Evolutionary conservation across 2,113 vertebrate genomes (phyloP).

Genomic region (Myiagra hebetior): DNA sequence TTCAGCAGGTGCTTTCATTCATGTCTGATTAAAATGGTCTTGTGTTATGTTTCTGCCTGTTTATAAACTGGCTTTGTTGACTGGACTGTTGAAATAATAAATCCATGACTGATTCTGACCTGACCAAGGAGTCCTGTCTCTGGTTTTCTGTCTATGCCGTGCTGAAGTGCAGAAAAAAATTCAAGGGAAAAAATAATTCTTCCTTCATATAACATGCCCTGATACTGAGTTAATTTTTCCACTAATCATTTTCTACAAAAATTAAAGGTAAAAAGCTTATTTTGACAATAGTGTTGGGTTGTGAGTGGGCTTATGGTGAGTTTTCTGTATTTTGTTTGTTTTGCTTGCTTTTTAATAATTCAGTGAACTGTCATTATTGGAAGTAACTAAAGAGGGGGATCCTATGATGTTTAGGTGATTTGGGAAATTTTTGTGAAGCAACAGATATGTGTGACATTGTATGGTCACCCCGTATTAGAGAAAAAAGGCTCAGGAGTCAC

Average conservation of each 20-base stretch:
- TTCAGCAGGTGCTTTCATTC: slow-evolving; percentile 29
- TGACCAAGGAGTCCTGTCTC: not conserved
- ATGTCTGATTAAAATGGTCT: not conserved
- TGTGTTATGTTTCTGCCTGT: not conserved
- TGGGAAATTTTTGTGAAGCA: not conserved
- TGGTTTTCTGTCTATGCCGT: not conserved
- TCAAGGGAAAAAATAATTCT: not conserved
- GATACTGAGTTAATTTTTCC: not conserved
- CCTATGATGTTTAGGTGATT: not conserved
- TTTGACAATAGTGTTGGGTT: not conserved
- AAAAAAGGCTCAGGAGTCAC: not conserved
- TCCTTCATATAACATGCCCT: not conserved
- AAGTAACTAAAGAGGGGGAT: not conserved
- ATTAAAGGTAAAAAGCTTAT: not conserved
- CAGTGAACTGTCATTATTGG: not conserved
- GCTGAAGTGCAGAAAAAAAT: not conserved
- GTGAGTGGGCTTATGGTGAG: not conserved
- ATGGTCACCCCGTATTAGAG: not conserved
- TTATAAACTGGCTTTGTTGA: not conserved
- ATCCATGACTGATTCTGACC: not conserved
- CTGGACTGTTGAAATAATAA: not conserved
- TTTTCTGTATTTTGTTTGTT: not conserved
- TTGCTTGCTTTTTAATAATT: not conserved
- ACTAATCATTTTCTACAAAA: not conserved
- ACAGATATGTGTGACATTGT: not conserved